Evolutionary conservation across 2,888 invertebrate species (phyloP), one percentile per base, ranked within the genome.

Genomic region (Notodonta dromedarius): DNA sequence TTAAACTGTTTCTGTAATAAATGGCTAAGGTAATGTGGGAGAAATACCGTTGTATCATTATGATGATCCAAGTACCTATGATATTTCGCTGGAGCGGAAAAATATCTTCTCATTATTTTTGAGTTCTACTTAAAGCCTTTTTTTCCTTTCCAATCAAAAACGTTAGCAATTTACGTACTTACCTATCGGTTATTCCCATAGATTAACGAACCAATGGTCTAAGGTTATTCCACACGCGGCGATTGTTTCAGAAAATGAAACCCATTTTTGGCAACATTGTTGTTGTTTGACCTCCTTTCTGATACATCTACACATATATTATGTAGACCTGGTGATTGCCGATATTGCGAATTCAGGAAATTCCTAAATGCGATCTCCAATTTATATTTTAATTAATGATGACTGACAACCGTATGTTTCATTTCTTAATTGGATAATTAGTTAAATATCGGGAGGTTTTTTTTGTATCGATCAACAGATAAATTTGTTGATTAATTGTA

Each of bases 171-270:
- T 24, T 24, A 24, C 24, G 24, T 24, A 24, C 24, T 24, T 24
- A 24, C 24, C 24, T 24, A 24, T 59, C 54, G 54, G 54, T 39
- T 59, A 54, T 54, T 13, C 53, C 53, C n/a, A n/a, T n/a, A n/a
- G n/a, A n/a, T n/a, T n/a, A n/a, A n/a, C n/a, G n/a, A n/a, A n/a
- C n/a, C n/a, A n/a, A n/a, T n/a, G n/a, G n/a, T n/a, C n/a, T n/a
- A n/a, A n/a, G 54, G 54, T 39, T 59, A 54, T 54, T 13, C 53
- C 53, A 51, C 59, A 59, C 12, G 32, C 44, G 57, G 35, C 50
- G 57, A 52, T 63, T 57, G 57, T 56, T 56, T 39, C 46, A 52
- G 14, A 55, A 61, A 51, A 39, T 39, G 46, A 32, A 57, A 56
- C 55, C 35, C 50, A 52, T 56, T 54, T 60, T 60, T 48, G 53